Conservation (phyloP, 2,888 invertebrate species). For the Siphlonurus alternatus region DNA sequence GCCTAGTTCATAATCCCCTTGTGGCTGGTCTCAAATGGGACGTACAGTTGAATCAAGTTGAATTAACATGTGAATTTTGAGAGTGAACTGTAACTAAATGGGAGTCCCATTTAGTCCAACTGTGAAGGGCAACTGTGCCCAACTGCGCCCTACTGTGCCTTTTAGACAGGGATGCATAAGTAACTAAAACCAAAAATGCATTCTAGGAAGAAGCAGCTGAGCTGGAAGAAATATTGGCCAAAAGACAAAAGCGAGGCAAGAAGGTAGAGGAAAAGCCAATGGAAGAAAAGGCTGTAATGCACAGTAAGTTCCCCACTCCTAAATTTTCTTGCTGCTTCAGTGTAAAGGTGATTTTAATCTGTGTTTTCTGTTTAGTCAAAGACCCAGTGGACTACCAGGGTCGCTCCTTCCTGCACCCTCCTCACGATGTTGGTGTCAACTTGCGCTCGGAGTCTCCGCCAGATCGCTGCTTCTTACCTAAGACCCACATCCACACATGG, state of each 20-base stretch:
- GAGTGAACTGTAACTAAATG: too few species aligned
- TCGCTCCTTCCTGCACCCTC: constrained; percentile 81
- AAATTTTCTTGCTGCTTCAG: neutral
- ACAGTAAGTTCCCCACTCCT: constrained; percentile 53
- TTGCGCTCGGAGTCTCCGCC: constrained; percentile 73
- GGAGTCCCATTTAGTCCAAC: too few species aligned
- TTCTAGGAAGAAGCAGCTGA: constrained; percentile 83
- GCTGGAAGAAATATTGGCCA: constrained; percentile 83
- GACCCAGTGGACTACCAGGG: constrained; percentile 94
- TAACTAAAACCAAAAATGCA: too few species aligned
- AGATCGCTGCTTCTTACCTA: constrained; percentile 89
- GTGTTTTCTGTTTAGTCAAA: constrained; percentile 47
- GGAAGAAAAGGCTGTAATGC: constrained; percentile 89
- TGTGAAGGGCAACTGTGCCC: too few species aligned
- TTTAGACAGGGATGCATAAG: too few species aligned
- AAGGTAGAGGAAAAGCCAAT: constrained; percentile 78
- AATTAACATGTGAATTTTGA: too few species aligned
- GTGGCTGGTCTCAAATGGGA: too few species aligned
- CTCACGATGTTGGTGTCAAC: constrained; percentile 84
- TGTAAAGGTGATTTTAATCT: constrained; percentile 6
- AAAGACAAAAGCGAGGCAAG: constrained; percentile 74
- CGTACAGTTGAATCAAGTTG: too few species aligned
- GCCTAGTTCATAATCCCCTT: too few species aligned
- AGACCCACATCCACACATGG: constrained; percentile 92
- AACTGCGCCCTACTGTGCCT: too few species aligned